Base-by-base conservation (phyloP, 2,113 vertebrate species). In the Rhea pennata region DNA sequence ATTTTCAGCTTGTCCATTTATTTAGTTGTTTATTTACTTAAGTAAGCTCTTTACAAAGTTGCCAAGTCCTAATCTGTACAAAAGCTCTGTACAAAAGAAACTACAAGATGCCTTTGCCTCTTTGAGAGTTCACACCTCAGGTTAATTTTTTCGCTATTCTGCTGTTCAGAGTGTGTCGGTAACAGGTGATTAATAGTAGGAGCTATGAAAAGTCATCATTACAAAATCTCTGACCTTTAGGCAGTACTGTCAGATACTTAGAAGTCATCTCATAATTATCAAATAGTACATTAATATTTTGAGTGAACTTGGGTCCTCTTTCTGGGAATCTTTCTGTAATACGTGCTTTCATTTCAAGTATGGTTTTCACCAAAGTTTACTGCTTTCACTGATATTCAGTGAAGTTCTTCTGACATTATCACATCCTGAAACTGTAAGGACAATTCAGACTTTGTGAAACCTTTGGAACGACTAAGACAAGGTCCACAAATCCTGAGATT, bases 1-100 rank as follows among this genome's bases (percentile, higher is more conserved):
- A 93, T 96, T 96, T 97, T 95, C 96, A 95, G 96, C 95, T 94
- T 84, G 87, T 97, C 97, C 97, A 97, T 67, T 22, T 26, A 70
- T 73, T 71, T 62, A 19, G 1, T 13, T 71, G 58, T 27, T 64
- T 5, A 16, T 80, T 83, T 67, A 5, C 13, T 74, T 0, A 40
- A 61, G 15, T 42, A 4, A 73, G 14, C 15, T 77, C 13, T 74
- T 80, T 15, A 70, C 26, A 62, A 71, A 74, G 46, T 74, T 77
- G 13, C 36, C 15, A 24, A 23, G 44, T 79, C 17, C 15, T 59
- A 27, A n/a, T 2, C 36, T 36, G 36, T 36, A 36, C 36, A 36
- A 36, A 36, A 61, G 14, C 4, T 80, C 27, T 6, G 1, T 54
- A 5, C 8, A 10, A 66, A 91, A 87, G 14, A 81, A 76, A 44